These are phyloP conservation scores for Drosophila algonquin DNA, from an alignment of 2,888 invertebrate species.

Conservation along the genomic window DNA sequence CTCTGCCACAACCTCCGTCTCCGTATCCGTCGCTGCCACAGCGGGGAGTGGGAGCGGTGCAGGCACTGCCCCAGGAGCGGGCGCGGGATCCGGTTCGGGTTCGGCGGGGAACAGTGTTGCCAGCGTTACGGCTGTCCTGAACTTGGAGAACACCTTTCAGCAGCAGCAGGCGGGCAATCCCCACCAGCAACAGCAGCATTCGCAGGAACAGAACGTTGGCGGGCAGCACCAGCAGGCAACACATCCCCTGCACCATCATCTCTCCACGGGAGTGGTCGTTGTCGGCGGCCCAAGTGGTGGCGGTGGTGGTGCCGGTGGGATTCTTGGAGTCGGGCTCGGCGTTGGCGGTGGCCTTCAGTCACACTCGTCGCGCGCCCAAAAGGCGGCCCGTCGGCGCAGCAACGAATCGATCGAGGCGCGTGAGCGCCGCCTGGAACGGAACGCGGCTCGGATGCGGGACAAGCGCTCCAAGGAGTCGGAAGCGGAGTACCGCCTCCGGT, in stretches of 20 bases:
- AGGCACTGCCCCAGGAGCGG: slow-evolving; percentile 19
- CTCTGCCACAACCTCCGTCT: slow-evolving; percentile 58
- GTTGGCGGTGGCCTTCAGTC: slow-evolving; percentile 11
- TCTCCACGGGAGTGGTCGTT: slow-evolving; percentile 69
- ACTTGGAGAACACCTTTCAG: slow-evolving; percentile 68
- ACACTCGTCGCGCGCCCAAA: slow-evolving; percentile 77
- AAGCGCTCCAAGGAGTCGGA: slow-evolving; percentile 83
- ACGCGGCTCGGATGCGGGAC: slow-evolving; percentile 84
- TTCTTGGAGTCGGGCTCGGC: neutral
- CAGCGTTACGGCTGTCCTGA: slow-evolving; percentile 58
- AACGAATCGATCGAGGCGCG: slow-evolving; percentile 84
- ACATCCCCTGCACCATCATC: slow-evolving; percentile 80
- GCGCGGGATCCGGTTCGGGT: neutral
- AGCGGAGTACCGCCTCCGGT: slow-evolving; percentile 82
- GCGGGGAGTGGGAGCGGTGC: slow-evolving; percentile 40
- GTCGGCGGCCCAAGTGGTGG: slow-evolving; percentile 17
- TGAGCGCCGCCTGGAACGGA: slow-evolving; percentile 82
- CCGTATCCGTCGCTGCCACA: slow-evolving; percentile 52
- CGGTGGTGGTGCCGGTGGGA: slow-evolving; percentile 1
- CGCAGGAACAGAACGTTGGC: slow-evolving; percentile 41
- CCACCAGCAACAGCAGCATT: slow-evolving; percentile 53
- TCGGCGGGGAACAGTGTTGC: slow-evolving; percentile 44
- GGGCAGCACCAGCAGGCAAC: slow-evolving; percentile 51
- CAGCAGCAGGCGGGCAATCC: slow-evolving; percentile 41
- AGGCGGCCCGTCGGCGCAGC: slow-evolving; percentile 82